phyloP scores from a whole-genome alignment of 1,140 invertebrate genomes.

The Brachionus calyciflorus region DNA sequence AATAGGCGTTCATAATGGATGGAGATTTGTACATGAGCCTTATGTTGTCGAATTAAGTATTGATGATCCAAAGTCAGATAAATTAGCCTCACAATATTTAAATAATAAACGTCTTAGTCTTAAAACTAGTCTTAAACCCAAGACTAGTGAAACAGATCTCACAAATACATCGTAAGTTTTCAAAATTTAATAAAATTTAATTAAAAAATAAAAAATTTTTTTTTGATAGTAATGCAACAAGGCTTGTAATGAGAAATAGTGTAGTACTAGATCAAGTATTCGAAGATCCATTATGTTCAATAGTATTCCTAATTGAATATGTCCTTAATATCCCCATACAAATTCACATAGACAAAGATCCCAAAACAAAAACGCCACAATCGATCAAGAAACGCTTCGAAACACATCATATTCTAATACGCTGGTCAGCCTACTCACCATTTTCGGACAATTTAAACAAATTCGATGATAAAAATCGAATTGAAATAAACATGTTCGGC shows the following conservation, averaged over 20 bases:
- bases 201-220: neutral
- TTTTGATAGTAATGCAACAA: neutral
- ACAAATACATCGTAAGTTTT: neutral
- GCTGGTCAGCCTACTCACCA: slow-evolving; percentile 58
- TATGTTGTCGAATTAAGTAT: slow-evolving; percentile 54
- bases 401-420: slow-evolving; percentile 49
- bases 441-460: slow-evolving; percentile 50
- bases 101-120: slow-evolving; percentile 32
- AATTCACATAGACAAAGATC: neutral
- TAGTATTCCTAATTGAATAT: slow-evolving; percentile 37
- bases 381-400: slow-evolving; percentile 36
- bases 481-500: slow-evolving; percentile 51
- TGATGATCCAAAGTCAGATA: slow-evolving; percentile 46
- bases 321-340: slow-evolving; percentile 31
- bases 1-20: slow-evolving; percentile 60
- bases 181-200: neutral
- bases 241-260: slow-evolving; percentile 42
- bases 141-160: slow-evolving; percentile 14
- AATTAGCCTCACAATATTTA: slow-evolving; percentile 7
- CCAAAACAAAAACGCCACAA: neutral
- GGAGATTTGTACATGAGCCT: slow-evolving; percentile 57
- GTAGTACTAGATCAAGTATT: slow-evolving; percentile 39
- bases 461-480: slow-evolving; percentile 14
- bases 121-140: slow-evolving; percentile 8
- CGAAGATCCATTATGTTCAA: slow-evolving; percentile 11